Evolutionary conservation across 2,113 vertebrate genomes (phyloP).

Genomic region (Otolemur garnettii): DNA sequence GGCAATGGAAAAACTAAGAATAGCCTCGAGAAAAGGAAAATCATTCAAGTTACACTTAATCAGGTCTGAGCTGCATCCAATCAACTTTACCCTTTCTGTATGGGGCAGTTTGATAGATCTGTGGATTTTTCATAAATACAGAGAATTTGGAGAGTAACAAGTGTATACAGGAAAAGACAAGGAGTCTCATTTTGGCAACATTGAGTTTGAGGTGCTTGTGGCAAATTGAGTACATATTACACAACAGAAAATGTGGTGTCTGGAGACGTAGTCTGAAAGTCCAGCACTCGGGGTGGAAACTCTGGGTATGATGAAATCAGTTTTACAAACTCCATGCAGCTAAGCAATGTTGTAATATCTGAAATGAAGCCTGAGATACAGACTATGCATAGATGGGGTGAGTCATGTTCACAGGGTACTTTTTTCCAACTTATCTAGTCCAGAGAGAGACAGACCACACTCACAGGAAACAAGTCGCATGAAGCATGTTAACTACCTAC

Average conservation of each 20-base stretch:
- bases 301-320: background rate
- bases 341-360: background rate
- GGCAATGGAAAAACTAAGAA: background rate
- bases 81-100: background rate
- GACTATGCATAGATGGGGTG: background rate
- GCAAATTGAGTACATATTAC: accelerated
- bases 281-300: background rate
- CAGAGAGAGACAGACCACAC: background rate
- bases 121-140: background rate
- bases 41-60: background rate
- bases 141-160: background rate
- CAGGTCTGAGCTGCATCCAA: background rate
- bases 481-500: background rate
- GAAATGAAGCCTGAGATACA: background rate
- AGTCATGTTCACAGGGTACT: background rate
- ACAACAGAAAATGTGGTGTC: background rate
- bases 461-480: background rate
- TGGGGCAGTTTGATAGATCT: background rate
- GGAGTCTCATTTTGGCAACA: background rate
- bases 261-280: background rate
- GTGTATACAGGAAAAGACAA: background rate
- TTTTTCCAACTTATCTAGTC: background rate
- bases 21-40: background rate
- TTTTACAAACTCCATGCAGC: background rate
- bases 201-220: background rate